Conservation (phyloP, 2,888 invertebrate genomes). For the Sinodicranocentrus sp. region DNA sequence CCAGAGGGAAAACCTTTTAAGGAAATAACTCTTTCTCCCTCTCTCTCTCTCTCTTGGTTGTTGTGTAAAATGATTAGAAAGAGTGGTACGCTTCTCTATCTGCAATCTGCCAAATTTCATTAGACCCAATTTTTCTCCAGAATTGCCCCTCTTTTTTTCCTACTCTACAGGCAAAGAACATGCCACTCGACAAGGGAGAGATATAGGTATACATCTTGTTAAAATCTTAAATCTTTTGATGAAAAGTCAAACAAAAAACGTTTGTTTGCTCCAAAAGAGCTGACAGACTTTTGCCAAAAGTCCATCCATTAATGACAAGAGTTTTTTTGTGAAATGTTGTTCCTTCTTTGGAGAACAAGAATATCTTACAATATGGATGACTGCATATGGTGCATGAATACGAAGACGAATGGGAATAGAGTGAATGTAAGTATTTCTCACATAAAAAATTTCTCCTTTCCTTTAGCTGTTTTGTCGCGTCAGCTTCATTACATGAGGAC, state of each 20-base stretch:
- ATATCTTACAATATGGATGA: background rate
- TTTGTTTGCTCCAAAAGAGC: background rate
- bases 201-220: background rate
- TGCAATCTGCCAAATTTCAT: constrained; percentile 24
- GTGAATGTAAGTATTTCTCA: too few relatives aligned
- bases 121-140: constrained; percentile 7
- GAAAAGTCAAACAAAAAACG: constrained; percentile 12
- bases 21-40: background rate
- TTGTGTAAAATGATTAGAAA: background rate
- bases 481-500: constrained; percentile 21
- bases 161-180: background rate
- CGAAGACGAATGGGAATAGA: background rate
- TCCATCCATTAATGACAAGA: constrained; percentile 36
- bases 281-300: constrained; percentile 8
- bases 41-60: background rate
- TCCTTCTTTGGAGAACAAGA: background rate
- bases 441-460: too few relatives aligned
- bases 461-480: constrained; percentile 11
- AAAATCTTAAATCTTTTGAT: constrained; percentile 12
- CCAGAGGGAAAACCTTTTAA: constrained; percentile 18
- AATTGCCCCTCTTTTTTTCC: background rate
- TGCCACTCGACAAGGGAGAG: background rate
- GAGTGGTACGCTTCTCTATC: background rate
- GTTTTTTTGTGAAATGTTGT: constrained; percentile 2
- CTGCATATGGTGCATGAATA: background rate